Evolutionary conservation across 1,140 invertebrate genomes (phyloP).

Genomic region (Liolophura sinensis): DNA sequence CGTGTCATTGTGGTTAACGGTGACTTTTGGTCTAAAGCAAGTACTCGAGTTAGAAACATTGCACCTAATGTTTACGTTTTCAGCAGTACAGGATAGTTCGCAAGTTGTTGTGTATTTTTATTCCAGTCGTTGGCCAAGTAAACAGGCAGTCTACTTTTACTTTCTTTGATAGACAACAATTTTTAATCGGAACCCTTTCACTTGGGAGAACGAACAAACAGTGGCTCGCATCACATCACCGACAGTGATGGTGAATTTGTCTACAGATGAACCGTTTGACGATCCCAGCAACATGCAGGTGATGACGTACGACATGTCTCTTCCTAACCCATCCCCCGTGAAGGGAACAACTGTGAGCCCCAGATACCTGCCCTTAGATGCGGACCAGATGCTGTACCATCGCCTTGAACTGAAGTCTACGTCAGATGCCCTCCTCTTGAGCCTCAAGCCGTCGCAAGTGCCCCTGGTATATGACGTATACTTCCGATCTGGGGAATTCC

Average conservation of each 20-base stretch:
- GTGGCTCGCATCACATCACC: conserved; percentile 15
- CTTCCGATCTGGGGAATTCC: conserved; percentile 10
- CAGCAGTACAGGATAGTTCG: not conserved
- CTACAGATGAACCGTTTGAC: not conserved
- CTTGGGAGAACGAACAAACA: conserved; percentile 3
- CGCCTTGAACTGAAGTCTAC: conserved; percentile 3
- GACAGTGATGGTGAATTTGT: conserved; percentile 11
- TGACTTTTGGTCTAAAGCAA: no score
- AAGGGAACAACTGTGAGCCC: not conserved
- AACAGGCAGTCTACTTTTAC: no score
- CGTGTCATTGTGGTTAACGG: no score
- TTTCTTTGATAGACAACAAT: not conserved
- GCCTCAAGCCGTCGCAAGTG: conserved; percentile 1
- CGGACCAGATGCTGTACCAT: conserved; percentile 13
- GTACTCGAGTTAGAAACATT: no score
- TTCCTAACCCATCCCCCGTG: not conserved
- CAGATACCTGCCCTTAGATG: conserved; percentile 1
- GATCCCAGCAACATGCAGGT: not conserved
- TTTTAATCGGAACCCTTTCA: conserved; percentile 11
- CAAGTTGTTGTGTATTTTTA: not conserved
- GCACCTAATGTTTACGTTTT: no score
- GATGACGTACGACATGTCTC: not conserved
- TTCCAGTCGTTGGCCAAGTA: conserved; percentile 4
- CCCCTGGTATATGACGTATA: conserved; percentile 16
- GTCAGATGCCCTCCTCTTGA: not conserved